phyloP scores from a whole-genome alignment of 2,888 invertebrate genomes.

The Leuctra nigra region DNA sequence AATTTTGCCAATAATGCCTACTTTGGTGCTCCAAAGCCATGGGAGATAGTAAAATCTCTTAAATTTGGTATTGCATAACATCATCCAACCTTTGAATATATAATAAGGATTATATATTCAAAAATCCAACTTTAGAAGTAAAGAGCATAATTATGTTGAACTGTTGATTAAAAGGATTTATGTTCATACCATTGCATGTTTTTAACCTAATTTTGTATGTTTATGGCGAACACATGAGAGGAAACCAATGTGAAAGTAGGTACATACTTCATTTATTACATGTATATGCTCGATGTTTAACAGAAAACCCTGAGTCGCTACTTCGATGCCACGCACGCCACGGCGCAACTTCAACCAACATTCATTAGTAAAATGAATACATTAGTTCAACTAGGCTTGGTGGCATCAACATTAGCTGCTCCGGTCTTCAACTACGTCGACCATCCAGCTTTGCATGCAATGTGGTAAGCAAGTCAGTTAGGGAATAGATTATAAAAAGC shows the following conservation, averaged over 20 bases:
- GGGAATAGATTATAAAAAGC: no score
- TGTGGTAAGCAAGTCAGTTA: slow-evolving; percentile 60
- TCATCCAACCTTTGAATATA: no score
- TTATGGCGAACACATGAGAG: not conserved
- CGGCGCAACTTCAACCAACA: slow-evolving; percentile 89
- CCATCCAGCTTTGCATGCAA: slow-evolving; percentile 66
- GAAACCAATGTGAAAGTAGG: not conserved
- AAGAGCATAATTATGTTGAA: no score
- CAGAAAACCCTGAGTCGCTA: slow-evolving; percentile 81
- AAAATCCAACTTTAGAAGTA: no score
- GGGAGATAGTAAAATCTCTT: no score
- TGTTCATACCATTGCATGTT: no score
- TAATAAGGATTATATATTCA: no score
- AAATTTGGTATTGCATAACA: no score
- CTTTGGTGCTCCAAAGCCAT: no score
- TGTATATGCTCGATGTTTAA: not conserved
- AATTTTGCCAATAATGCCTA: no score
- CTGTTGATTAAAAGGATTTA: not conserved
- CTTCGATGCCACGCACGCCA: slow-evolving; percentile 87
- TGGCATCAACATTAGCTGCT: slow-evolving; percentile 82
- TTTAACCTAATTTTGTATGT: not conserved
- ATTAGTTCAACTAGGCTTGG: slow-evolving; percentile 75
- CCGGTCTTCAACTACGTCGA: slow-evolving; percentile 84
- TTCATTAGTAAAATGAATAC: slow-evolving; percentile 94
- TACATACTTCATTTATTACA: not conserved